Percentiles rank a stretch among this genome's conserved stretches.
phyloP scores from a whole-genome alignment of 2,888 invertebrate species.

The Papilio gigon region DNA sequence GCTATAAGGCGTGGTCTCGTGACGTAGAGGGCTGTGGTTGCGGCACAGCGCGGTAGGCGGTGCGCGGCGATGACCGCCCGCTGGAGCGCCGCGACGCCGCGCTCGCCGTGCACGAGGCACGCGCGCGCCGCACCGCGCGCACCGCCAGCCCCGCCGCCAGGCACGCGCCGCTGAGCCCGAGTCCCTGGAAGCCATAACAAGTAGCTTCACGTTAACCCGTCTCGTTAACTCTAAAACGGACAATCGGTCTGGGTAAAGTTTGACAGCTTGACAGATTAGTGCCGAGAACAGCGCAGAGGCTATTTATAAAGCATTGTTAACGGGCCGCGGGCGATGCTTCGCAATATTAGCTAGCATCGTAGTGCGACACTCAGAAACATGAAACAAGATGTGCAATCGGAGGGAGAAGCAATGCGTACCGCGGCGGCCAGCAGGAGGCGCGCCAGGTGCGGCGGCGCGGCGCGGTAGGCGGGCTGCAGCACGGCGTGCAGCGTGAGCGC shows the following conservation, averaged over 20 bases:
- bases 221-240: too few species aligned
- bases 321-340: too few species aligned
- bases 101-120: slow-evolving; percentile 46
- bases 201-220: background rate
- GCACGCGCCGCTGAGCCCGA: slow-evolving; percentile 54
- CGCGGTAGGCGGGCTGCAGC: slow-evolving; percentile 53
- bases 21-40: slow-evolving; percentile 51
- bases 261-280: too few species aligned
- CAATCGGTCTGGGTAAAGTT: too few species aligned
- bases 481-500: slow-evolving; percentile 60
- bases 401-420: too few species aligned
- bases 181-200: slow-evolving; percentile 49
- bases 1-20: slow-evolving; percentile 69
- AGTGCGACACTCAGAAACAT: too few species aligned
- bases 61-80: slow-evolving; percentile 44
- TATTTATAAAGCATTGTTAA: too few species aligned
- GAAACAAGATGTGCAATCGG: too few species aligned
- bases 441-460: slow-evolving; percentile 47
- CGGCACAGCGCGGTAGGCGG: slow-evolving; percentile 58
- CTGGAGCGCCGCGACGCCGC: slow-evolving; percentile 40
- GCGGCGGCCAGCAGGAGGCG: slow-evolving; percentile 49
- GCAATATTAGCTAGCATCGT: too few species aligned
- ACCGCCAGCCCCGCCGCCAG: slow-evolving; percentile 47
- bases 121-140: slow-evolving; percentile 43
- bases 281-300: too few species aligned